Base-by-base conservation (phyloP, 2,113 vertebrate species). In the Ctenomys sociabilis region DNA sequence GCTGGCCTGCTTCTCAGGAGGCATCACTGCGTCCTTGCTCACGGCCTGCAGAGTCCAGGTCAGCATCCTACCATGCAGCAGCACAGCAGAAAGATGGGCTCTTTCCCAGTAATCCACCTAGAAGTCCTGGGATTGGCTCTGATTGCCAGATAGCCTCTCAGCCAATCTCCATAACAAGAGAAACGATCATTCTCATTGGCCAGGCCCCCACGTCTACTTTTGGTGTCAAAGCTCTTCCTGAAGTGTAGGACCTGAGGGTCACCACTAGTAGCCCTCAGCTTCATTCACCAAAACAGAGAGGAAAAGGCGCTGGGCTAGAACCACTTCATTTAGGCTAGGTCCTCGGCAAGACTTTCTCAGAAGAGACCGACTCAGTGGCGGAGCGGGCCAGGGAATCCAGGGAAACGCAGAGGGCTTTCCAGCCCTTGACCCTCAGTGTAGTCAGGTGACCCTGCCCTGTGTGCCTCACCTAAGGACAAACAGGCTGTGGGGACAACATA, bases 291-390 rank as follows among this genome's bases (percentile, higher is more conserved):
- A 49, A 87, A 40, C 37, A n/a, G 59, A 73, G 35, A 17, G 13
- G 61, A 73, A 81, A 26, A 75, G 28, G 30, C 52, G 16, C 9
- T 7, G 7, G 45, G 7, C 30, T 72, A 13, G 87, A 68, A 3
- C n/a, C 82, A 24, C 24, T 0, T 3, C 16, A 1, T 7, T 49
- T 1, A 2, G 26, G 5, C 1, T 0, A 7, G n/a, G 9, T 24
- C 49, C 84, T 2, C 13, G 35, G 84, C 1, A 14, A 35, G 22
- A 6, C 4, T 24, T 73, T 73, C 72, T 43, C 72, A 43, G 72
- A 37, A 75, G 37, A n/a, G 17, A 37, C 32, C 22, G 2, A 54
- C 49, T n/a, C 16, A 2, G 30, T 21, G 43, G 5, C 45, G 0
- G 13, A 52, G 40, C 1, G 24, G 88, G 28, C 83, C 77, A 26